phyloP scores from a whole-genome alignment of 2,797 vertebrate species.

The Oryzias sinensis region DNA sequence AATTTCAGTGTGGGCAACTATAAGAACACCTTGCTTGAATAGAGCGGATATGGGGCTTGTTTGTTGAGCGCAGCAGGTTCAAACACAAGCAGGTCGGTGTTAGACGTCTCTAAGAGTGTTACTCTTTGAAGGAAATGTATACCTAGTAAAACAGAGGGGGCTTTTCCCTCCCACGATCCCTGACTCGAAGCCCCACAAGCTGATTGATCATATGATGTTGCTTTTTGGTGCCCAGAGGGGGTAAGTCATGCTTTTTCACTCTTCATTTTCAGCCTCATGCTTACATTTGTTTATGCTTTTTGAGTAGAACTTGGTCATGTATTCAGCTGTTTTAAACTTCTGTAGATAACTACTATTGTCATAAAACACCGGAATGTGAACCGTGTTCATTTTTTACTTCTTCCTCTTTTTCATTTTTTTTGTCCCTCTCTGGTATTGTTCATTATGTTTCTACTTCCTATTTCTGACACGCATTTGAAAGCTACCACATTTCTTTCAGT shows the following conservation, averaged over 20 bases:
- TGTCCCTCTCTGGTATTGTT: not conserved
- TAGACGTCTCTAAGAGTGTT: slow-evolving; percentile 27
- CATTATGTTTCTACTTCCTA: slow-evolving; percentile 34
- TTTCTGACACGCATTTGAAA: slow-evolving; percentile 6
- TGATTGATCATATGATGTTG: slow-evolving; percentile 65
- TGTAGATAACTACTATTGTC: slow-evolving; percentile 1
- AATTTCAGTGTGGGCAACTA: slow-evolving; percentile 25
- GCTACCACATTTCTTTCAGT: not conserved
- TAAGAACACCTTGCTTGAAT: slow-evolving; percentile 17
- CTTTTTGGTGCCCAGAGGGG: slow-evolving; percentile 50
- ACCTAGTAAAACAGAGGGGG: slow-evolving; percentile 30
- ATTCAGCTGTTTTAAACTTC: not conserved
- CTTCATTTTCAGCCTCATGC: slow-evolving; percentile 2
- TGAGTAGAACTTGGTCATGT: not conserved
- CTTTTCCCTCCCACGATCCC: slow-evolving; percentile 40
- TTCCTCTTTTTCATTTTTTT: slow-evolving; percentile 31
- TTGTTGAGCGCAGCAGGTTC: slow-evolving; percentile 40
- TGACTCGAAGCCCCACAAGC: slow-evolving; percentile 48
- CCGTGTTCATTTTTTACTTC: slow-evolving; percentile 14
- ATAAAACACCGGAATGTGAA: not conserved
- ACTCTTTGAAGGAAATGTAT: slow-evolving; percentile 32
- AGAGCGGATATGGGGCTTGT: slow-evolving; percentile 43
- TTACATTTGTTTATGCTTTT: not conserved
- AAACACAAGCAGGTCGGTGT: slow-evolving; percentile 28
- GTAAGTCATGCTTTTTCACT: slow-evolving; percentile 61